phyloP scores from a whole-genome alignment of 1,140 invertebrate genomes.

The Maniola jurtina region DNA sequence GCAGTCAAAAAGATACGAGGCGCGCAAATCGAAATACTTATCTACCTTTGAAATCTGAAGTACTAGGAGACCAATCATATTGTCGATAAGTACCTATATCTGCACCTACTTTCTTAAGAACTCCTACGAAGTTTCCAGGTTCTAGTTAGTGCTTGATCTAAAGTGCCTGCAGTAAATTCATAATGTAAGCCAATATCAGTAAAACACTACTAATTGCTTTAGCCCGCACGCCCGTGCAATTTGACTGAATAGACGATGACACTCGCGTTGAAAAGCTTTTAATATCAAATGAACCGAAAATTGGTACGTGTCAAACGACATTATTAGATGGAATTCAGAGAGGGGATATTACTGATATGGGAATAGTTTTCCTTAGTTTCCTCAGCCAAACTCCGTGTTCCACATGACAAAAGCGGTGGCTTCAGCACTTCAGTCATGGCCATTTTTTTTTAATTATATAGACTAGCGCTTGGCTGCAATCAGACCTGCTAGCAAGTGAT shows the following conservation, averaged over 20 bases:
- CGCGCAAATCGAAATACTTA: too few relatives aligned
- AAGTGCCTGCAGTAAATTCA: constrained; percentile 24
- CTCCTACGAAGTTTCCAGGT: constrained; percentile 7
- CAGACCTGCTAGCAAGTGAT: too few relatives aligned
- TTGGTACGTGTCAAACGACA: constrained; percentile 66
- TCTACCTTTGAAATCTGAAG: too few relatives aligned
- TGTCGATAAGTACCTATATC: too few relatives aligned
- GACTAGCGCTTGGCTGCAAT: too few relatives aligned
- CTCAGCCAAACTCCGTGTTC: too few relatives aligned
- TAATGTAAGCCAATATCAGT: constrained; percentile 52
- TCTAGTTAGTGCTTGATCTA: background rate
- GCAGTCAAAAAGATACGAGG: too few relatives aligned
- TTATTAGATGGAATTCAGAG: constrained; percentile 56
- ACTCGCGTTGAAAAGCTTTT: constrained; percentile 66
- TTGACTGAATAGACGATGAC: constrained; percentile 59
- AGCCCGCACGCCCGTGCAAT: constrained; percentile 32
- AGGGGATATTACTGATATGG: constrained; percentile 2
- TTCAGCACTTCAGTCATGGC: too few relatives aligned
- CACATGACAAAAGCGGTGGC: too few relatives aligned
- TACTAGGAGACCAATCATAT: background rate
- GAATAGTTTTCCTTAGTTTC: background rate
- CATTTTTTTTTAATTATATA: too few relatives aligned
- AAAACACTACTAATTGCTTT: constrained; percentile 48
- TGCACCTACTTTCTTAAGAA: constrained; percentile 3
- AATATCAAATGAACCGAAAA: constrained; percentile 76